Evolutionary conservation across 2,113 vertebrate genomes (phyloP).

Genomic region (Nibea albiflora): DNA sequence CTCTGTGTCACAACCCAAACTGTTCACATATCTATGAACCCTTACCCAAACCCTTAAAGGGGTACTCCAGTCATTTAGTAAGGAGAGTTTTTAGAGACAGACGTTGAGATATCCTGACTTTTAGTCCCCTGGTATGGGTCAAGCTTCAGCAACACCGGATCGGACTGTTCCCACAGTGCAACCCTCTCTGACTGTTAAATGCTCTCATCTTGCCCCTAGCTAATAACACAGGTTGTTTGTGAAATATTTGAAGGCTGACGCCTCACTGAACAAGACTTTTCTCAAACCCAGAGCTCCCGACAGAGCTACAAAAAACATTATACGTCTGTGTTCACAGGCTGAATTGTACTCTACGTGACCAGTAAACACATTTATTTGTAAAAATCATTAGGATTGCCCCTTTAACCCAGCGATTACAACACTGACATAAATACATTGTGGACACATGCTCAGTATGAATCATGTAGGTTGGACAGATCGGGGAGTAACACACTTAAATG

Average conservation of each 20-base stretch:
- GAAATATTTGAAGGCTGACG: neutral
- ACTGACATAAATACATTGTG: neutral
- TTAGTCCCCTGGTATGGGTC: neutral
- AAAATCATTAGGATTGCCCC: neutral
- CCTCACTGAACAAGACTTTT: neutral
- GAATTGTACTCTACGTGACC: neutral
- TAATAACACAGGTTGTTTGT: neutral
- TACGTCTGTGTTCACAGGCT: neutral
- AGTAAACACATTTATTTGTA: constrained; percentile 8
- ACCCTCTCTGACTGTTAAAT: neutral
- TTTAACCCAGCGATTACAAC: constrained; percentile 5
- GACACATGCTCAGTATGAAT: constrained; percentile 4
- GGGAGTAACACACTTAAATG: constrained; percentile 6
- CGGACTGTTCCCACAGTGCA: constrained; percentile 5
- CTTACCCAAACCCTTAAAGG: neutral
- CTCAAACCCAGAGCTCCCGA: neutral
- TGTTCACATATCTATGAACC: neutral
- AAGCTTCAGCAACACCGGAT: no score
- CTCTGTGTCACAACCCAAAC: constrained; percentile 23
- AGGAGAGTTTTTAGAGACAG: neutral
- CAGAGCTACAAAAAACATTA: neutral
- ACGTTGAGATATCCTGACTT: neutral
- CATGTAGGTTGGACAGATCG: constrained; percentile 1
- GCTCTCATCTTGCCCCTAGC: neutral
- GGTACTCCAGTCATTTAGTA: neutral